Evolutionary conservation across 2,797 vertebrate genomes (phyloP).

Genomic region (Danio albolineatus): DNA sequence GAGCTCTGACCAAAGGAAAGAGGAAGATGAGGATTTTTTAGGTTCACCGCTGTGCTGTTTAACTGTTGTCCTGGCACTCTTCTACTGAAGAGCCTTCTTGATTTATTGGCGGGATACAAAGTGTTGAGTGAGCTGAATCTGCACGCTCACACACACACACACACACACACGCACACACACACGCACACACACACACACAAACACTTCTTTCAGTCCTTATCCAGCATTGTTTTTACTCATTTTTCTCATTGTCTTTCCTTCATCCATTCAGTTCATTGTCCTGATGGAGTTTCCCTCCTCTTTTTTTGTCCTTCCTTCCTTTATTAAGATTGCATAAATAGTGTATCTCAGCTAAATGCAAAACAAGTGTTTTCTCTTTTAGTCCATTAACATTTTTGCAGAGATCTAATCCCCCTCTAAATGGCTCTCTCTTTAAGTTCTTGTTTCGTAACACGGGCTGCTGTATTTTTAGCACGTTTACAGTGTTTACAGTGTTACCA

Average conservation of each 20-base stretch:
- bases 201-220: not conserved
- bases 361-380: constrained; percentile 15
- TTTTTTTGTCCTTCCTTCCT: not conserved
- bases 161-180: constrained; percentile 20
- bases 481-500: too few relatives aligned
- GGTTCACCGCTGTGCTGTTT: constrained; percentile 29
- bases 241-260: not conserved
- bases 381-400: constrained; percentile 35
- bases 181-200: not conserved
- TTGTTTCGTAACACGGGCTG: constrained; percentile 21
- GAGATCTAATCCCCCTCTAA: constrained; percentile 31
- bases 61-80: not conserved
- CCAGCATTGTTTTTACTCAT: not conserved
- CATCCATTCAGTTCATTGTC: not conserved
- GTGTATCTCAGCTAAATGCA: not conserved
- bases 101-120: constrained; percentile 19
- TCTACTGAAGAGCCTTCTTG: constrained; percentile 13
- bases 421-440: constrained; percentile 36
- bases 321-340: constrained; percentile 8
- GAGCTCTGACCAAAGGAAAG: not conserved
- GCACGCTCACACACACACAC: not conserved
- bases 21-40: not conserved
- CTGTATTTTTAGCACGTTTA: constrained; percentile 23
- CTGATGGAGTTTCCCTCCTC: constrained; percentile 7
- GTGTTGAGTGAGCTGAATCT: constrained; percentile 9